Base-by-base conservation (phyloP, 1,140 invertebrate genomes). In the Drosophila sucinea region DNA sequence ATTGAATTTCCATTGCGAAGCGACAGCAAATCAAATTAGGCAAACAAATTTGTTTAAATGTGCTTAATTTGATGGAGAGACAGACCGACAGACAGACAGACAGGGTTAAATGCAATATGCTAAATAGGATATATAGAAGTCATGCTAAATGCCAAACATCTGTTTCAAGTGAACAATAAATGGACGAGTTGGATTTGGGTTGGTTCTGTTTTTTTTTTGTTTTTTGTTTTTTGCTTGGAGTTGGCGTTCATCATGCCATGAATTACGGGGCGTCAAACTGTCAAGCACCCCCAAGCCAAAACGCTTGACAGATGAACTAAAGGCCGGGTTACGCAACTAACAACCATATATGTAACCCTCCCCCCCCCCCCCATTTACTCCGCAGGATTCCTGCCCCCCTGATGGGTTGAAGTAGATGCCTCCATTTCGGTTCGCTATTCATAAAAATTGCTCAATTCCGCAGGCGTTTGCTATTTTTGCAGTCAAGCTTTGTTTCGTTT, bases 261-360 rank as follows among this genome's bases (percentile, higher is more conserved):
- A 79, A 77, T 79, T 73, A 77, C 77, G 77, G 77, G 77, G 77
- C 77, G 77, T 79, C 77, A 79, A 79, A 77, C 77, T 79, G 77
- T 77, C 77, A 79, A 79, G 73, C 75, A 67, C 57, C 58, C 71
- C 63, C 62, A 51, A 47, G 29, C 3, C 44, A 11, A 57, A 56
- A 40, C 56, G 40, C 73, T 62, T 79, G 73, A 73, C 77, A 79
- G 73, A 77, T 79, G 77, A 77, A 79, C 77, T 79, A 79, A 79
- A 65, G 60, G 73, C 35, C 63, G 33, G 30, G 56, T 32, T 58
- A 58, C 56, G 30, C 56, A 58, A 58, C 56, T 58, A 58, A 58
- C 56, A 58, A 58, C 56, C 38, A 35, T 61, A 47, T 40, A 11
- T 55, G 56, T 10, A 10, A 32, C 8, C 67, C 60, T 4, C 33